Evolutionary conservation across 2,888 invertebrate species (phyloP).

Genomic region (Agrotis clavis): DNA sequence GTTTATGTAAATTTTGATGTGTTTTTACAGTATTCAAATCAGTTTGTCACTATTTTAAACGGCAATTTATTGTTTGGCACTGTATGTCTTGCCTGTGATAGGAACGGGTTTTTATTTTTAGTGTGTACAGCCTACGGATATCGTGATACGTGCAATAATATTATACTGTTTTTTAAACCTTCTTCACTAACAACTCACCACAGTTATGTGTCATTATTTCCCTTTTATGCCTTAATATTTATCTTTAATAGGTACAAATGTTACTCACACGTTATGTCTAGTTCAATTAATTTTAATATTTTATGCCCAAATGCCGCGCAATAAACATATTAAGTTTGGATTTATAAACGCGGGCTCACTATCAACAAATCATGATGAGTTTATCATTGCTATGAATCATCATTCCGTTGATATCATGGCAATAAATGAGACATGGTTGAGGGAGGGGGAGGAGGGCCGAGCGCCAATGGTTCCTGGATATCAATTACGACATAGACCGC

Average conservation of each 20-base stretch:
- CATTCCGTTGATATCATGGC: neutral
- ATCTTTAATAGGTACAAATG: neutral
- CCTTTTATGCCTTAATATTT: neutral
- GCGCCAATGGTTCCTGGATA: too few relatives aligned
- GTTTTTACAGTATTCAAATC: too few relatives aligned
- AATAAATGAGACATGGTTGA: too few relatives aligned
- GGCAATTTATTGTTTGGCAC: neutral
- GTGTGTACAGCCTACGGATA: neutral
- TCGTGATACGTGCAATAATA: neutral
- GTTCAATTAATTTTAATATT: neutral
- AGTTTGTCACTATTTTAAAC: too few relatives aligned
- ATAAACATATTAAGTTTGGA: neutral
- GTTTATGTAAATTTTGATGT: too few relatives aligned
- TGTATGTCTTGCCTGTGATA: neutral
- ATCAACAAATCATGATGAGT: neutral
- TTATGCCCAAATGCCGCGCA: neutral
- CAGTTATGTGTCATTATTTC: too few relatives aligned
- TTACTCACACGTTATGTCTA: neutral
- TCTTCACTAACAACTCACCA: too few relatives aligned
- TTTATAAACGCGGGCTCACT: neutral
- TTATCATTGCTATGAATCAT: neutral
- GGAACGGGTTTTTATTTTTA: neutral
- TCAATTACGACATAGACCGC: too few relatives aligned
- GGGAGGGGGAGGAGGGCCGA: too few relatives aligned
- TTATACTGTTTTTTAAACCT: too few relatives aligned